These are phyloP conservation scores for Crotophaga sulcirostris DNA, from an alignment of 2,113 vertebrate genomes.

Conservation along the genomic window DNA sequence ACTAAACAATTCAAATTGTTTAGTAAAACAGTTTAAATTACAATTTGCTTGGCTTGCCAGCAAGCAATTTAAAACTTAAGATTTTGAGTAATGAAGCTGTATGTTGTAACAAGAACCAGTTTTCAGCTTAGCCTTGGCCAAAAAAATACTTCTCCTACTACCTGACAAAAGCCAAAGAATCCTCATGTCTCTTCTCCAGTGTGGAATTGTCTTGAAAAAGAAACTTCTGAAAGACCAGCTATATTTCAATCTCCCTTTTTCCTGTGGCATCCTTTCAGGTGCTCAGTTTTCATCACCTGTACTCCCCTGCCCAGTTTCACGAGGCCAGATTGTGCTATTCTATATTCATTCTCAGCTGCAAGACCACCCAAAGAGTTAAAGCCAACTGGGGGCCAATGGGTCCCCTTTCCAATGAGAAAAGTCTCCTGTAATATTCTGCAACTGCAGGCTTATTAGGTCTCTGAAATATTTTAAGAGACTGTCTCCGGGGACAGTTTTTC, in stretches of 20 bases:
- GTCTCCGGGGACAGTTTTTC: background rate
- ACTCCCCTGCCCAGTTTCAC: background rate
- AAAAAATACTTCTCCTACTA: background rate
- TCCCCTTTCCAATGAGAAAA: background rate
- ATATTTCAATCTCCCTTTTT: background rate
- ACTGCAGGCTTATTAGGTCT: background rate
- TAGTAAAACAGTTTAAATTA: background rate
- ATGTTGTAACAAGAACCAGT: background rate
- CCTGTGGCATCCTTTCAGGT: background rate
- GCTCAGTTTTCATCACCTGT: background rate
- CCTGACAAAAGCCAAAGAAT: background rate
- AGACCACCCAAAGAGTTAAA: background rate
- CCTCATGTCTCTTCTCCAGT: background rate
- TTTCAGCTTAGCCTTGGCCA: background rate
- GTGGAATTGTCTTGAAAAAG: background rate
- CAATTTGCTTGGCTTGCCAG: background rate
- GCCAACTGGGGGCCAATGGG: rapidly evolving
- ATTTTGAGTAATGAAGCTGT: background rate
- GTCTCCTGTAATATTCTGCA: background rate
- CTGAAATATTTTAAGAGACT: background rate
- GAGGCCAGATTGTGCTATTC: background rate
- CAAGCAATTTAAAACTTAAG: background rate
- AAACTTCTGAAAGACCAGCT: background rate
- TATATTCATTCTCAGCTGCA: background rate
- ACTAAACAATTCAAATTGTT: background rate